phyloP scores from a whole-genome alignment of 2,888 invertebrate genomes.

The Crioceris asparagi region DNA sequence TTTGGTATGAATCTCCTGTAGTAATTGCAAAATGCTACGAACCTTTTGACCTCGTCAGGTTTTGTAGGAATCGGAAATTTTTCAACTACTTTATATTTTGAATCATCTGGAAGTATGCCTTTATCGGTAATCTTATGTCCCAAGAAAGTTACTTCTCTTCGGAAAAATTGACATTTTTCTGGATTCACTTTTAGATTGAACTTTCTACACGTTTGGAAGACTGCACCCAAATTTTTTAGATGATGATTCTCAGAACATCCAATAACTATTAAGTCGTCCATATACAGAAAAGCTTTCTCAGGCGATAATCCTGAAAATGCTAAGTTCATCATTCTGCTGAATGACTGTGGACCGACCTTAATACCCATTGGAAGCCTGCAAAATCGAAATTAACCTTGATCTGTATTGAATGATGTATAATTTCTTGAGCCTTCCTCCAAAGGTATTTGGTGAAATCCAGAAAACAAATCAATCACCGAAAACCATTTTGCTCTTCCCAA shows the following conservation, averaged over 20 bases:
- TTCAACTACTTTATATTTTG: constrained; percentile 13
- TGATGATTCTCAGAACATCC: background rate
- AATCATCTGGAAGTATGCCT: constrained; percentile 14
- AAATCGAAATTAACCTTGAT: constrained; percentile 3
- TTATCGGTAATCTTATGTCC: constrained; percentile 1
- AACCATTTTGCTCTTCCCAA: too few relatives aligned
- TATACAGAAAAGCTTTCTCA: constrained; percentile 2
- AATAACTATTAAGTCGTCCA: constrained; percentile 6
- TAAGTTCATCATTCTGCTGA: background rate
- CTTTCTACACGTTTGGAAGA: background rate
- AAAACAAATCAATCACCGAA: too few relatives aligned
- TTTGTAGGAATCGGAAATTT: constrained; percentile 16
- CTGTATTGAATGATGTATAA: too few relatives aligned
- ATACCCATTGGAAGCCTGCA: too few relatives aligned
- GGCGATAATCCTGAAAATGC: constrained; percentile 3
- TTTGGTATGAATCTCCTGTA: constrained; percentile 18
- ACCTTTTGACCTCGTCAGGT: constrained; percentile 14
- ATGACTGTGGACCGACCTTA: background rate
- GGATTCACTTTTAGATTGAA: constrained; percentile 4
- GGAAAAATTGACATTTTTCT: constrained; percentile 2
- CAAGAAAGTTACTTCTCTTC: constrained; percentile 1
- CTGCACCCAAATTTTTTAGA: background rate
- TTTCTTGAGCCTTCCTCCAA: too few relatives aligned
- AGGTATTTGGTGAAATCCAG: too few relatives aligned
- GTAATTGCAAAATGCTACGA: constrained; percentile 18